Evolutionary conservation across 2,888 invertebrate genomes (phyloP), one percentile per base, ranked within the genome.

Genomic region (Ferdinandea cuprea): DNA sequence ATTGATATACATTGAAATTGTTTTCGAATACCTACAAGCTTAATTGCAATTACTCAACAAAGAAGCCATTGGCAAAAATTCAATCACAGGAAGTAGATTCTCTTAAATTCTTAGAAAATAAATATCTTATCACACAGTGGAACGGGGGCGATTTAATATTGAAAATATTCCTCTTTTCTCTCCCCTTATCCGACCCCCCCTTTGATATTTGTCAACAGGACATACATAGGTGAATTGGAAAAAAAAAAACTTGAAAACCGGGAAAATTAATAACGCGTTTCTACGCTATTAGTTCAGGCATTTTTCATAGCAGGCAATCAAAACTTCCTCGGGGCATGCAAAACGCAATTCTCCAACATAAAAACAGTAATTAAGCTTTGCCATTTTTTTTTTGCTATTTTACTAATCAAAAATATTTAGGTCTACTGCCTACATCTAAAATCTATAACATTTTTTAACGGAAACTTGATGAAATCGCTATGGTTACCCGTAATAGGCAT

Each of bases 401-500:
- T n/a, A n/a, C 63, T 69, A 69, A 69, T 76, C 76, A 50, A 76
- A 80, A 59, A 56, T 40, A 42, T 19, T 25, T 66, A 30, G n/a
- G 2, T 5, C 25, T 25, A 61, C 25, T 17, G 2, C 25, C 25
- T 25, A 61, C 25, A 32, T 52, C n/a, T n/a, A n/a, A n/a, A n/a
- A n/a, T n/a, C n/a, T n/a, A n/a, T n/a, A n/a, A n/a, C n/a, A n/a
- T n/a, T n/a, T 52, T 61, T 8, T n/a, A 11, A 9, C 13, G 42
- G 50, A 63, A 58, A 63, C 61, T 61, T 63, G 68, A 63, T 80
- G 48, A 74, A 74, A 76, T 63, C 63, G 58, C 58, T 13, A 63
- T 80, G 69, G 58, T 68, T 61, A 76, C 69, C 50, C 46, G 11
- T 73, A 79, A 79, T 68, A 73, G 66, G 79, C 59, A 32, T 73